These are phyloP conservation scores for Natrix natrix DNA, from an alignment of 2,797 vertebrate genomes.

Conservation along the genomic window DNA sequence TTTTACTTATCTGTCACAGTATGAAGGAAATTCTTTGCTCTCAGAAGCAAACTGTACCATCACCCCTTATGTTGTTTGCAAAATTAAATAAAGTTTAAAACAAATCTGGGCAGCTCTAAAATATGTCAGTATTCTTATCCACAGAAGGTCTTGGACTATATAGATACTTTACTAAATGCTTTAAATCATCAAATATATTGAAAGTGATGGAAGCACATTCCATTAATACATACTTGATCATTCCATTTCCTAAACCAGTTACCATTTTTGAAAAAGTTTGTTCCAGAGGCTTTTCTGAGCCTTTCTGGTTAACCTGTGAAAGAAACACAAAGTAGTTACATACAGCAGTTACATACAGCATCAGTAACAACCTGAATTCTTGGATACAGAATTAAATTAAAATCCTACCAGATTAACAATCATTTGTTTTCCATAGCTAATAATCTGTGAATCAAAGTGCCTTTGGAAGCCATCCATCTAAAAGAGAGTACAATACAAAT, in stretches of 20 bases:
- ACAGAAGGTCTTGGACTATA: not conserved
- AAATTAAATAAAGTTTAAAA: not conserved
- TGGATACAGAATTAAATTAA: conserved; percentile 15
- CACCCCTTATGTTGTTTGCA: not conserved
- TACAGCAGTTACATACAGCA: not conserved
- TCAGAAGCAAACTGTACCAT: not conserved
- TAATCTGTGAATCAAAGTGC: conserved; percentile 94
- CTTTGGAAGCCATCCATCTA: conserved; percentile 96
- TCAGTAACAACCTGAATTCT: not conserved
- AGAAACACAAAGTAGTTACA: not conserved
- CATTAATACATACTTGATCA: conserved; percentile 82
- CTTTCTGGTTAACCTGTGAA: conserved; percentile 91
- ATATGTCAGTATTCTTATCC: not conserved
- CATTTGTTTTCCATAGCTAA: conserved; percentile 93
- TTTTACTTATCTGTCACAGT: not conserved
- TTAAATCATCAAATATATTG: not conserved
- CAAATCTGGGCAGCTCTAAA: not conserved
- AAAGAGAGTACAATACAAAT: conserved; percentile 1
- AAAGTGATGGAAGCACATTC: not conserved
- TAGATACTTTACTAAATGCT: not conserved
- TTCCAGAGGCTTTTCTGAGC: conserved; percentile 92
- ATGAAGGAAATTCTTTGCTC: not conserved
- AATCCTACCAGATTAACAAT: conserved; percentile 89
- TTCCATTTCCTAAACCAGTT: conserved; percentile 82
- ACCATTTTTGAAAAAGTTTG: conserved; percentile 89